These are phyloP conservation scores for Enteromius anoplus DNA, from an alignment of 2,797 vertebrate genomes.

Conservation along the genomic window DNA sequence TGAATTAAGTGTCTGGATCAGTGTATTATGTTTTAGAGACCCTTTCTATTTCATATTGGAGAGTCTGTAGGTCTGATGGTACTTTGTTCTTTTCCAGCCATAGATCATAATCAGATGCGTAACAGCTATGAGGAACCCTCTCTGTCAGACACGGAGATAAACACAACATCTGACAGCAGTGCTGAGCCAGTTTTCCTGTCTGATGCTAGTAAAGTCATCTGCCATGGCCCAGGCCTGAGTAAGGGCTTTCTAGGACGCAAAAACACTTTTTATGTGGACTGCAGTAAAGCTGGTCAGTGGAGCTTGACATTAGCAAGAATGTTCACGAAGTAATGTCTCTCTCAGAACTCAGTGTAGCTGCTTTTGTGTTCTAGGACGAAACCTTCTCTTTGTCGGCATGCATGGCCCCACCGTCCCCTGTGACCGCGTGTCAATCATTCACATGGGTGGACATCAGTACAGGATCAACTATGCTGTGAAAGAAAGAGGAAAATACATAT, in stretches of 20 bases:
- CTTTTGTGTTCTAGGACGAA: slow-evolving; percentile 51
- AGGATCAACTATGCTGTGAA: slow-evolving; percentile 72
- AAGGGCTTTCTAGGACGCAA: slow-evolving; percentile 76
- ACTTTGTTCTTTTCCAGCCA: neutral
- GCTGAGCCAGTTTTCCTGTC: slow-evolving; percentile 57
- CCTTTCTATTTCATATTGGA: neutral
- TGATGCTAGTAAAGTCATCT: slow-evolving; percentile 76
- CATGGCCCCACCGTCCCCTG: slow-evolving; percentile 77
- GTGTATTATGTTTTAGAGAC: neutral
- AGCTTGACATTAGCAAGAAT: neutral
- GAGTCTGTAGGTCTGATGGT: neutral
- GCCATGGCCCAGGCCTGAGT: slow-evolving; percentile 76
- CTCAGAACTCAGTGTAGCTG: neutral
- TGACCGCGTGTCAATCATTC: slow-evolving; percentile 79
- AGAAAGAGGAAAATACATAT: slow-evolving; percentile 19
- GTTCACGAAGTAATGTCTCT: neutral
- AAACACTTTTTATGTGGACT: slow-evolving; percentile 79
- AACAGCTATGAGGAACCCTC: neutral
- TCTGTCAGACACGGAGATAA: slow-evolving; percentile 1
- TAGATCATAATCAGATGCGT: slow-evolving; percentile 25
- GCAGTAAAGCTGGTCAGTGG: slow-evolving; percentile 77
- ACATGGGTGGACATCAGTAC: slow-evolving; percentile 76
- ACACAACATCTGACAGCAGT: slow-evolving; percentile 33
- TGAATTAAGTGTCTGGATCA: neutral
- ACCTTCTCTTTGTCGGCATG: slow-evolving; percentile 79